phyloP scores from a whole-genome alignment of 2,888 invertebrate genomes.

The Malachius bipustulatus region DNA sequence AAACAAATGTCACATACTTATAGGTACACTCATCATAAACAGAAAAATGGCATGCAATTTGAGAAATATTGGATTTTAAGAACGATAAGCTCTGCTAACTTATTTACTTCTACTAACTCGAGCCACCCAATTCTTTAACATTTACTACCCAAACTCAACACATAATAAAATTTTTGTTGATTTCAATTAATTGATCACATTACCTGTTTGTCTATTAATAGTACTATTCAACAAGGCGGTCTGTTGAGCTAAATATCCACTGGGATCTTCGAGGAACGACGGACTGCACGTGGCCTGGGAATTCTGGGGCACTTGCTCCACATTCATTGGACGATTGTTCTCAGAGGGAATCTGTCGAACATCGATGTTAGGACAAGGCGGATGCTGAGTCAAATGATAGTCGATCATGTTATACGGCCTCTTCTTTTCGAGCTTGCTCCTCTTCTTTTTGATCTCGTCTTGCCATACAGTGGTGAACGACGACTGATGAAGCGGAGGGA shows the following conservation, averaged over 20 bases:
- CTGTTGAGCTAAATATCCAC: conserved; percentile 82
- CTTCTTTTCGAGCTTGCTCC: conserved; percentile 44
- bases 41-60: too few species aligned
- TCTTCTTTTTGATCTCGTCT: conserved; percentile 47
- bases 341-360: conserved; percentile 43
- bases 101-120: too few species aligned
- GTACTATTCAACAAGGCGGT: conserved; percentile 76
- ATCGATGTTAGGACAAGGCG: conserved; percentile 48
- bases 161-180: conserved; percentile 4
- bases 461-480: conserved; percentile 38
- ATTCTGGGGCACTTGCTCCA: conserved; percentile 28
- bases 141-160: conserved; percentile 7
- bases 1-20: too few species aligned
- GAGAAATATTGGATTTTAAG: too few species aligned
- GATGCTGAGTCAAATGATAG: conserved; percentile 23
- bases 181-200: conserved; percentile 13
- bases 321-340: conserved; percentile 32
- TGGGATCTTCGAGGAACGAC: conserved; percentile 85
- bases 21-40: too few species aligned
- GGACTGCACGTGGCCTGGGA: conserved; percentile 41
- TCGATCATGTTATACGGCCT: conserved; percentile 40
- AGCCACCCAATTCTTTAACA: too few species aligned
- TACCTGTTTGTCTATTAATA: conserved; percentile 54
- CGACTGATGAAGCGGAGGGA: conserved; percentile 59
- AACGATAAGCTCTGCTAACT: too few species aligned